These are phyloP conservation scores for Ophonus ardosiacus DNA, from an alignment of 2,888 invertebrate species.

Conservation along the genomic window DNA sequence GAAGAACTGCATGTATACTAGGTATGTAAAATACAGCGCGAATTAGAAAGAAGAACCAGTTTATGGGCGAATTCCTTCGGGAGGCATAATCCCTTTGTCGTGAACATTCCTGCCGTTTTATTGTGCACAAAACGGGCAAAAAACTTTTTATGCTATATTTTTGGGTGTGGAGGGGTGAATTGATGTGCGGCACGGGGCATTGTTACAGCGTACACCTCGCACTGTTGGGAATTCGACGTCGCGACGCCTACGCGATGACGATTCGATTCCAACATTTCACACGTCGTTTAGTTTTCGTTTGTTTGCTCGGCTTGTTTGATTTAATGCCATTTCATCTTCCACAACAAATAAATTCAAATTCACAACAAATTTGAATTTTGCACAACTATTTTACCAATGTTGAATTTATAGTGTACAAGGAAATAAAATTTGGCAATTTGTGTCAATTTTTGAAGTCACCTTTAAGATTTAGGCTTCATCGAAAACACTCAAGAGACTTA, in stretches of 20 bases:
- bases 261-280: constrained; percentile 39
- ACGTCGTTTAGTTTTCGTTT: constrained; percentile 40
- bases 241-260: constrained; percentile 31
- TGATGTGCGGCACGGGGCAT: constrained; percentile 50
- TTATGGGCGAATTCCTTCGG: constrained; percentile 58
- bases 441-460: constrained; percentile 31
- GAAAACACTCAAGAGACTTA: constrained; percentile 17
- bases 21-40: constrained; percentile 51
- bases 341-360: background rate
- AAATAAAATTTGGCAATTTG: constrained; percentile 35
- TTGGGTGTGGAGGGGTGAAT: constrained; percentile 24
- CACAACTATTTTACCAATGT: background rate
- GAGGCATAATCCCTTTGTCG: constrained; percentile 63
- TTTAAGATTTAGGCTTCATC: constrained; percentile 19
- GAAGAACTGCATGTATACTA: constrained; percentile 40
- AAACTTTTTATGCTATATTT: constrained; percentile 56
- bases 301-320: constrained; percentile 40
- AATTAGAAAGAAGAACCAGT: constrained; percentile 54
- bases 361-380: background rate
- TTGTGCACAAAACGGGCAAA: constrained; percentile 50
- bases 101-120: constrained; percentile 59
- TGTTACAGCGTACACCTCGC: constrained; percentile 41
- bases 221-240: constrained; percentile 30
- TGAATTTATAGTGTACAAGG: constrained; percentile 7
- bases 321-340: constrained; percentile 9